These are phyloP conservation scores for Enteromius paludinosus DNA, from an alignment of 2,797 vertebrate species.

Conservation along the genomic window DNA sequence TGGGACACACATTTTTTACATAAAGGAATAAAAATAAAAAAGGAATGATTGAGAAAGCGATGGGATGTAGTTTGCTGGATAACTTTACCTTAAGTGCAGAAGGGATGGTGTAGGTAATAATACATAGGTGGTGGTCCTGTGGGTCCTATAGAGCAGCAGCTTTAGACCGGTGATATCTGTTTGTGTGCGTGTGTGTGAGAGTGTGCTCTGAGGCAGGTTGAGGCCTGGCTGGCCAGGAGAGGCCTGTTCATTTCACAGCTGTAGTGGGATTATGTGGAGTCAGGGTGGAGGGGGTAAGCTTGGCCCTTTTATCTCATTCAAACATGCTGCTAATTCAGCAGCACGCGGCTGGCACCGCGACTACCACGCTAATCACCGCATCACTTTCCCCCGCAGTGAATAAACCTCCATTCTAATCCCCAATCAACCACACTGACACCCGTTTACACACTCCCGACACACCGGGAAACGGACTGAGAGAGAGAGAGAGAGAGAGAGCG, in stretches of 20 bases:
- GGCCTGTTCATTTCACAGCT: slow-evolving; percentile 88
- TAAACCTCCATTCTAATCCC: slow-evolving; percentile 89
- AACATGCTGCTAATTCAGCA: slow-evolving; percentile 96
- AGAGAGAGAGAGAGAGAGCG: slow-evolving; percentile 23
- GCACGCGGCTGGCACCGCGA: slow-evolving; percentile 81
- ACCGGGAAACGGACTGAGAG: slow-evolving; percentile 40
- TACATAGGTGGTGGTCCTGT: slow-evolving; percentile 2
- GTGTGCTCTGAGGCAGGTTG: slow-evolving; percentile 48
- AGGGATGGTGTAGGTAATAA: slow-evolving; percentile 11
- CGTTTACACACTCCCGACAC: slow-evolving; percentile 75
- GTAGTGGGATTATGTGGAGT: slow-evolving; percentile 87
- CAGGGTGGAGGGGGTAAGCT: slow-evolving; percentile 82
- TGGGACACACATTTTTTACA: slow-evolving; percentile 34
- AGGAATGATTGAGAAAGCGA: slow-evolving; percentile 23
- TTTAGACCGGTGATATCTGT: slow-evolving; percentile 42
- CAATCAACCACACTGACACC: slow-evolving; percentile 84
- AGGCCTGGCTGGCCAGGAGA: slow-evolving; percentile 53
- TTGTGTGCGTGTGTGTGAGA: slow-evolving; percentile 43
- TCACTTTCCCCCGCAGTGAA: slow-evolving; percentile 89
- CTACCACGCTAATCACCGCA: slow-evolving; percentile 84
- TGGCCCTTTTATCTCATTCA: slow-evolving; percentile 92
- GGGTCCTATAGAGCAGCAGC: slow-evolving; percentile 5
- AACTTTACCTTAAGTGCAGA: slow-evolving; percentile 27
- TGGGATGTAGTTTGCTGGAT: slow-evolving; percentile 19
- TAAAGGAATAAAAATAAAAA: slow-evolving; percentile 36